Evolutionary conservation across 2,797 vertebrate species (phyloP), one percentile per base, ranked within the genome.

Genomic region (Microchirus variegatus): DNA sequence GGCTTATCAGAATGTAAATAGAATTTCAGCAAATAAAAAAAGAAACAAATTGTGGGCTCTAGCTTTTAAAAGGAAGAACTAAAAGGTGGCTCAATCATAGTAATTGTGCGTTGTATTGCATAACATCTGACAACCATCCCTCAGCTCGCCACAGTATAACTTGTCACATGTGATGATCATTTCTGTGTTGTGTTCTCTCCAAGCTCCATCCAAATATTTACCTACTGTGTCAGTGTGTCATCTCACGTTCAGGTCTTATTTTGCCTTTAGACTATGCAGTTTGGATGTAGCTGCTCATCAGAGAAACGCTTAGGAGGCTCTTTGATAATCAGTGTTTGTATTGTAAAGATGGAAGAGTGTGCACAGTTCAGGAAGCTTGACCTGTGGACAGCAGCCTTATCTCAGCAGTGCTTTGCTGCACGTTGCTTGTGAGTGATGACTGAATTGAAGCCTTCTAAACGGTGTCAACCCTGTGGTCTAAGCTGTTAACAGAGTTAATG

Each of bases 171-270:
- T 26, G 26, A 26, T 26, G 26, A 26, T 26, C 3, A 26, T 26
- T 26, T 26, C 5, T 31, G 31, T 31, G 5, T 31, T 31, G 31
- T 31, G 40, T 41, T 41, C 40, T 14, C 38, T 14, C 38, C 7
- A 31, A 31, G 31, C 31, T 31, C 58, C 59, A 50, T 82, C 66
- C 73, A 83, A 72, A 83, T 84, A 82, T 87, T 84, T 84, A 73
- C 44, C 44, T 56, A 47, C 31, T 17, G 13, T 10, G 13, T 14
- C 38, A 11, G 38, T 4, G 44, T 72, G 65, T 76, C 60, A 56
- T 76, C 63, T 59, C 46, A 44, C 46, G 59, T 43, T 35, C 53
- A 57, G 63, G 10, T 17, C 17, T 37, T 52, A 57, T 67, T 70
- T 67, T 59, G 57, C 41, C 66, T 36, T 72, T 68, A 52, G 54